Evolutionary conservation across 2,797 vertebrate genomes (phyloP), one percentile per base, ranked within the genome.

Genomic region (Parotocinclus haroldoi): DNA sequence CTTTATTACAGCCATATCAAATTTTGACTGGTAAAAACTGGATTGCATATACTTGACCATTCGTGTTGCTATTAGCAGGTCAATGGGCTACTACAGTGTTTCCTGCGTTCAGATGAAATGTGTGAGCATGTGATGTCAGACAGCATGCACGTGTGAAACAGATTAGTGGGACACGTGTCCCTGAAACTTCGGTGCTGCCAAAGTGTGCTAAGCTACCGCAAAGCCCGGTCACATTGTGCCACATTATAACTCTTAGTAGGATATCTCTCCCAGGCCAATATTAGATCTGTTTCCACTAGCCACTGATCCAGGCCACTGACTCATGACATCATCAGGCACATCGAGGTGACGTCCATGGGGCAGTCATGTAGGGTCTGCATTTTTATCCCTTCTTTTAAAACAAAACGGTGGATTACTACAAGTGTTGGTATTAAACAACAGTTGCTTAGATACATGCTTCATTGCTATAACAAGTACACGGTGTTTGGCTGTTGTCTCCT

Each of bases 231-330:
- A 73, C 38, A 52, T n/a, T 60, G 72, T 44, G 57, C 44, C 53
- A 63, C 71, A 46, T 75, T 67, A 59, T 59, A 70, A 57, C 58
- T 51, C 69, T 50, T 19, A 64, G 60, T 27, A 46, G 73, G 66
- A 65, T 54, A 71, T 57, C 66, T 66, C 48, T 38, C 56, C 11
- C 18, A 51, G 66, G 46, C 61, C 62, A 49, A 61, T 48, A 72
- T 78, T 72, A 78, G 73, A 64, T 60, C 55, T 54, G 59, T 75
- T 75, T 78, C 73, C 70, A 73, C 63, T 66, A 61, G 58, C 14
- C 67, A 54, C 73, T 75, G 59, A 78, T 78, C 76, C 72, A 56
- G 48, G 58, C 53, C 54, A 56, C 39, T 12, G 37, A 16, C 37
- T 40, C 44, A 54, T 78, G 63, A 72, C 76, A 67, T 72, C 71